These are phyloP conservation scores for Agriopis aurantiaria DNA, from an alignment of 2,888 invertebrate genomes.

Conservation along the genomic window DNA sequence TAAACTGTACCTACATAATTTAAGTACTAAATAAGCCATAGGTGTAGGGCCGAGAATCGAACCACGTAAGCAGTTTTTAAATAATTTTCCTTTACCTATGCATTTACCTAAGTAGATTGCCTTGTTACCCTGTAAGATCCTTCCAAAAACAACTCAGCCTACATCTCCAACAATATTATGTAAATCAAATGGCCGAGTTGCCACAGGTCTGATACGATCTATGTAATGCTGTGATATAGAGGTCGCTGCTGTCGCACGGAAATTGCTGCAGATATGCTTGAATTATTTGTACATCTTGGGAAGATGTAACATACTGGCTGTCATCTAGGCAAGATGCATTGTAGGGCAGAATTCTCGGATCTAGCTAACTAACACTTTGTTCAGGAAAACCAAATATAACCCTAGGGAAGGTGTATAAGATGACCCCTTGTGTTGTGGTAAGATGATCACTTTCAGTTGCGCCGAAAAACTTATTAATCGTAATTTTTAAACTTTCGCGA, in stretches of 20 bases:
- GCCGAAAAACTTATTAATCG: no score
- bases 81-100: neutral
- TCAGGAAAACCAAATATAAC: neutral
- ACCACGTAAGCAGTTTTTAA: neutral
- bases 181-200: constrained; percentile 40
- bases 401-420: no score
- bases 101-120: neutral
- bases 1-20: no score
- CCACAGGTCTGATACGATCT: constrained; percentile 33
- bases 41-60: no score
- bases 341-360: neutral
- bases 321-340: constrained; percentile 7
- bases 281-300: constrained; percentile 43
- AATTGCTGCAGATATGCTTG: constrained; percentile 39
- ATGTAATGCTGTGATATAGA: constrained; percentile 39
- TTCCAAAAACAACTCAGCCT: constrained; percentile 9
- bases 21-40: no score
- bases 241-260: constrained; percentile 37
- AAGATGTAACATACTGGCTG: constrained; percentile 7
- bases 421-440: no score
- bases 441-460: no score
- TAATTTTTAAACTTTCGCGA: no score
- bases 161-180: constrained; percentile 33
- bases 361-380: neutral
- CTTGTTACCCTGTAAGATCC: neutral